Base-by-base conservation (phyloP, 2,888 invertebrate species). In the Stenurella melanura region DNA sequence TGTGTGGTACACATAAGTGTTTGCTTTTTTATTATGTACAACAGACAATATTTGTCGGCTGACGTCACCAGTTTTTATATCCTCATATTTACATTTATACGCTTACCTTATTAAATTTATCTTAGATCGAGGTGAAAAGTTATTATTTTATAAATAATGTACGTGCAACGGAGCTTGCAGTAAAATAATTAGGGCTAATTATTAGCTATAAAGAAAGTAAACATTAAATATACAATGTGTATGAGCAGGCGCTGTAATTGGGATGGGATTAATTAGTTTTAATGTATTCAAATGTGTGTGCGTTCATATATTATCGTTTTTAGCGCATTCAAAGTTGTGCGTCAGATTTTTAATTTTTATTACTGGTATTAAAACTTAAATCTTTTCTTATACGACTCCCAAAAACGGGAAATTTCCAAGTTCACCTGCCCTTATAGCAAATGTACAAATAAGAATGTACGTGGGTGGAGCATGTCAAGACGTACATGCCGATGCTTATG, bases 21-120 rank as follows among this genome's bases (percentile, higher is more conserved):
- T 72, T 63, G 72, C 63, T 63, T 42, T 50, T 72, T 72, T 58
- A 72, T 72, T 72, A 63, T 63, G 72, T 50, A 67, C 67, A 67
- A 17, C 66, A 66, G 66, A 66, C 21, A 54, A 26, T 63, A 58
- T 72, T 72, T 61, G 72, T 30, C 26, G 17, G 63, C 17, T 63
- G 72, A 63, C 72, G 72, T 72, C 72, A 63, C n/a, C 7, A 61
- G 18, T 18, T 72, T 72, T 67, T 67, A 67, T 67, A 72, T 61
- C 63, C n/a, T 67, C 54, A 54, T 54, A 15, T 67, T 67, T 54
- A 26, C 61, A 26, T 63, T 70, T 70, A 38, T 6, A 60, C 19
- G 38, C n/a, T 17, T 70, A 60, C 15, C n/a, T 21, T 70, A 60
- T 58, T 69, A 26, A 30, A 30, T 54, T 67, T 72, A 61, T 72